Base-by-base conservation (phyloP, 2,888 invertebrate species). In the Drosophila glabriapex region DNA sequence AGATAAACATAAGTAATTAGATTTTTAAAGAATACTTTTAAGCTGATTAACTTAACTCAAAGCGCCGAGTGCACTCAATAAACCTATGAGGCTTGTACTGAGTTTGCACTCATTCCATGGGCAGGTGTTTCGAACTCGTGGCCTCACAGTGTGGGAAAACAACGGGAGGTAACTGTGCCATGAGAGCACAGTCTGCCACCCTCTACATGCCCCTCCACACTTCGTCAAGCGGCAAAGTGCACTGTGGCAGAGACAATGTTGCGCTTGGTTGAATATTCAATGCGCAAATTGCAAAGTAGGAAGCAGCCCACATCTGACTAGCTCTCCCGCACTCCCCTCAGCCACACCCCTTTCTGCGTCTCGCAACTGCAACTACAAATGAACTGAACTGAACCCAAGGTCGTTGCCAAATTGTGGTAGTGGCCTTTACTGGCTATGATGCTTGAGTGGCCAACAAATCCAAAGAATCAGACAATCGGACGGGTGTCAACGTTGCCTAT, bases 181-280 rank as follows among this genome's bases (percentile, higher is more conserved):
- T 76, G 83, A 76, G 90, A 76, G 75, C 79, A 69, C 50, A 43
- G 14, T 41, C 25, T 12, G n/a, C 43, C 28, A 55, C 43, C 10
- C 28, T 19, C 43, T 25, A 28, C 19, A 22, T 55, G 41, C 39
- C 39, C 16, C 37, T 35, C 52, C 39, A 1, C 25, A 28, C 29
- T 14, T 22, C n/a, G 19, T n/a, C 16, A 31, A 28, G 19, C 25
- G 29, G 9, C 53, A 53, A 46, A 67, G 75, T 79, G 76, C 80
- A 75, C 31, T 78, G 54, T 60, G 43, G 50, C 67, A 68, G 65
- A 78, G 82, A 82, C 82, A 80, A 65, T 66, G 80, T 59, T 83
- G 37, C 50, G 80, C 85, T 73, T 77, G 74, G 80, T 68, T 87
- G 91, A 69, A 88, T 91, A 90, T 91, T 89, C 88, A 89, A 83